A percentile compares a stretch with the other conserved stretches of the same genome.
Conservation (phyloP, 2,113 vertebrate genomes). For the Gobio gobio region DNA sequence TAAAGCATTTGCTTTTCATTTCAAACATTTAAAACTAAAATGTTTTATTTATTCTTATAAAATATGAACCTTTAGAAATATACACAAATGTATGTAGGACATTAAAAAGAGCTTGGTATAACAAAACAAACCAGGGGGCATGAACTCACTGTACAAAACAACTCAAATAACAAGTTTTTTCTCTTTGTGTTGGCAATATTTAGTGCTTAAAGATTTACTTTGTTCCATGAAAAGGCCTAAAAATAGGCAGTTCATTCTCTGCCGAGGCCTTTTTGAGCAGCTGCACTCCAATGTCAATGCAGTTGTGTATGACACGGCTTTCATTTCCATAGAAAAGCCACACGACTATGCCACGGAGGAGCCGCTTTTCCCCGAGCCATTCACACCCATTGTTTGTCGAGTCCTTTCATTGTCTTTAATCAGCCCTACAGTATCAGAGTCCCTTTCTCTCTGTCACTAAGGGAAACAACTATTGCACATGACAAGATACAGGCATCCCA, state of each 20-base stretch:
- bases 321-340: constrained; percentile 92
- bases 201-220: constrained; percentile 86
- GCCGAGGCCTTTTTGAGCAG: constrained; percentile 77
- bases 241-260: constrained; percentile 81
- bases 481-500: constrained; percentile 81
- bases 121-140: constrained; percentile 67
- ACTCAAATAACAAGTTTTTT: constrained; percentile 46
- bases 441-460: constrained; percentile 80
- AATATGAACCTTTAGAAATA: constrained; percentile 88
- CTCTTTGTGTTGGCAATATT: constrained; percentile 72
- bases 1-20: constrained; percentile 38
- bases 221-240: constrained; percentile 84
- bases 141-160: constrained; percentile 75
- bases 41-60: constrained; percentile 92
- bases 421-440: constrained; percentile 82
- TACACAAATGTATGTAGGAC: constrained; percentile 74
- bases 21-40: constrained; percentile 82
- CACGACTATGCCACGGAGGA: constrained; percentile 78
- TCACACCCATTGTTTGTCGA: constrained; percentile 81
- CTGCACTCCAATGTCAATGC: constrained; percentile 81
- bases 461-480: constrained; percentile 89
- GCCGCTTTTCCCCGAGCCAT: constrained; percentile 79
- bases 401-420: constrained; percentile 86
- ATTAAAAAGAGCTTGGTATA: constrained; percentile 66
- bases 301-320: constrained; percentile 83